Conservation (phyloP, 2,888 invertebrate species). For the Troglohyphantes excavatus region DNA sequence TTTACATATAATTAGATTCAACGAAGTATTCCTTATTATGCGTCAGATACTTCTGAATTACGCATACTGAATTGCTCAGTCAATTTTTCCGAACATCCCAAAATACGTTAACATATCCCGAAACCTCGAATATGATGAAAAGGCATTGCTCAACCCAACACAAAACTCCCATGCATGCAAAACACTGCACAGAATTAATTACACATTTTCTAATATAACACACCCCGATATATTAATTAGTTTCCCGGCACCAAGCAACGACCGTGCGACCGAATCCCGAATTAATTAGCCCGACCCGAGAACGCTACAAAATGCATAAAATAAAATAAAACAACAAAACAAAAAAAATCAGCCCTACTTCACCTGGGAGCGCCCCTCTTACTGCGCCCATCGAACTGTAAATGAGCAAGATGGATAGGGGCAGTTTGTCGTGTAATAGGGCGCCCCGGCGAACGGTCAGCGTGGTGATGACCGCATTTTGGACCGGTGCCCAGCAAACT, state of each 20-base stretch:
- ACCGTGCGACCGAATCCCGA: not conserved
- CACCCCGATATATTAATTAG: not conserved
- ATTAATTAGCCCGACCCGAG: not conserved
- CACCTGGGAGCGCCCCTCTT: slow-evolving; percentile 30
- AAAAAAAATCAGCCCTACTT: not conserved
- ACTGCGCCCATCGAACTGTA: slow-evolving; percentile 57
- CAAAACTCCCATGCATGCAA: not conserved
- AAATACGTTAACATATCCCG: not conserved
- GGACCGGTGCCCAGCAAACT: slow-evolving; percentile 50
- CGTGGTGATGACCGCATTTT: slow-evolving; percentile 24
- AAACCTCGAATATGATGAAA: not conserved
- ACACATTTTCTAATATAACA: not conserved
- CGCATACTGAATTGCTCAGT: no score
- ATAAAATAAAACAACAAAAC: not conserved
- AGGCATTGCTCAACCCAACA: not conserved
- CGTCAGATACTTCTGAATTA: no score
- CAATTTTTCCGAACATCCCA: no score
- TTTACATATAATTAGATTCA: no score
- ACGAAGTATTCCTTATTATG: no score
- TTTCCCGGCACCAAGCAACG: not conserved
- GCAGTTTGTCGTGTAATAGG: slow-evolving; percentile 56
- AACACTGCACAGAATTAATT: not conserved
- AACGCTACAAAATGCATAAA: not conserved
- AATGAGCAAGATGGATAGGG: slow-evolving; percentile 70
- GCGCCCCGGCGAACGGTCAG: slow-evolving; percentile 39